Conservation (phyloP, 2,888 invertebrate species). For the Agriopis aurantiaria region DNA sequence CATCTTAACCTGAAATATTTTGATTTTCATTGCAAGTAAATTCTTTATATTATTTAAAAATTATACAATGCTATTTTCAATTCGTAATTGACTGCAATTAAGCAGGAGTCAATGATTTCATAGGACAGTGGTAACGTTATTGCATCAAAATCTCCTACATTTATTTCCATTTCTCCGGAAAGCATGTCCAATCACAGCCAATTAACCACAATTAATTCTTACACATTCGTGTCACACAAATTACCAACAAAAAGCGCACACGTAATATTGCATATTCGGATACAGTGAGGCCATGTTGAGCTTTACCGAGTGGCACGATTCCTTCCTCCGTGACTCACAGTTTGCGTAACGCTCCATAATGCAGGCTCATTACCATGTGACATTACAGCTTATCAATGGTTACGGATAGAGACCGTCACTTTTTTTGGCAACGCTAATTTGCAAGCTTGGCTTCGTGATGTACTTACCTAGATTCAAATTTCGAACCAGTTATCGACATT, state of each 20-base stretch:
- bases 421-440: slow-evolving; percentile 42
- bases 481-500: not conserved
- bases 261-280: slow-evolving; percentile 37
- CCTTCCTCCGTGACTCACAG: slow-evolving; percentile 53
- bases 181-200: slow-evolving; percentile 13
- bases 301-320: slow-evolving; percentile 41
- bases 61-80: not conserved
- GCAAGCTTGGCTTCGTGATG: slow-evolving; percentile 23
- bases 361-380: slow-evolving; percentile 51
- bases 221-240: slow-evolving; percentile 27
- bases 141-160: not conserved
- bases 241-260: slow-evolving; percentile 23
- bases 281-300: slow-evolving; percentile 34
- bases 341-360: slow-evolving; percentile 52
- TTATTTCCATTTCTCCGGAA: slow-evolving; percentile 8
- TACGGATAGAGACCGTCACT: slow-evolving; percentile 33
- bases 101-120: not conserved
- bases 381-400: slow-evolving; percentile 49
- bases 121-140: not conserved
- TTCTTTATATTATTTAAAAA: not conserved
- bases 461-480: not conserved
- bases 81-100: not conserved
- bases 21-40: not conserved
- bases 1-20: slow-evolving; percentile 35
- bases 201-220: slow-evolving; percentile 30